phyloP scores from a whole-genome alignment of 1,140 invertebrate species.

The Cataglyphis hispanica region DNA sequence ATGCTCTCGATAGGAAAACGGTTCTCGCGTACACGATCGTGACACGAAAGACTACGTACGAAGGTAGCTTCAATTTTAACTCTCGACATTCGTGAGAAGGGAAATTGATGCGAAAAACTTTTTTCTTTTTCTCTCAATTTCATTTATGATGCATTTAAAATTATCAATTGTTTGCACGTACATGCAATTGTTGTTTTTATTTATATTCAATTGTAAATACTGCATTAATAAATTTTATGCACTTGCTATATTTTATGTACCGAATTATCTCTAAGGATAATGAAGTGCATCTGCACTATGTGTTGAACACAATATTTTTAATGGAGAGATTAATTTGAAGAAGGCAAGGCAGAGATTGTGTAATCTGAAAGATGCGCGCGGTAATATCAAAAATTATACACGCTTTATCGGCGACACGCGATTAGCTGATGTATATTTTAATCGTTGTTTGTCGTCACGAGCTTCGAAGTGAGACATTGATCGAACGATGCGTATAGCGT shows the following conservation, averaged over 20 bases:
- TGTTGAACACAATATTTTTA: constrained; percentile 19
- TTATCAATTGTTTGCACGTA: no score
- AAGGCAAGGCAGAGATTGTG: constrained; percentile 34
- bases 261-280: not conserved
- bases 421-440: constrained; percentile 47
- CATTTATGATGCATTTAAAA: no score
- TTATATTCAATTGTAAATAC: no score
- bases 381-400: constrained; percentile 49
- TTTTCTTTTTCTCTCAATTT: no score
- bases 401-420: constrained; percentile 34
- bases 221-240: not conserved
- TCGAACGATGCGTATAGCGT: constrained; percentile 23
- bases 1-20: constrained; percentile 24
- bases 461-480: constrained; percentile 22
- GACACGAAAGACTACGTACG: not conserved
- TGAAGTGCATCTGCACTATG: not conserved
- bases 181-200: no score
- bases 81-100: not conserved
- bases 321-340: constrained; percentile 15
- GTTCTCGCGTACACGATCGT: not conserved
- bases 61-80: constrained; percentile 21
- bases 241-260: not conserved
- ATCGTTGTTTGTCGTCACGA: constrained; percentile 40
- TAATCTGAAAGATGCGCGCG: constrained; percentile 33
- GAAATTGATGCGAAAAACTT: not conserved